These are phyloP conservation scores for Fregetta grallaria DNA, from an alignment of 2,113 vertebrate species.

Conservation along the genomic window DNA sequence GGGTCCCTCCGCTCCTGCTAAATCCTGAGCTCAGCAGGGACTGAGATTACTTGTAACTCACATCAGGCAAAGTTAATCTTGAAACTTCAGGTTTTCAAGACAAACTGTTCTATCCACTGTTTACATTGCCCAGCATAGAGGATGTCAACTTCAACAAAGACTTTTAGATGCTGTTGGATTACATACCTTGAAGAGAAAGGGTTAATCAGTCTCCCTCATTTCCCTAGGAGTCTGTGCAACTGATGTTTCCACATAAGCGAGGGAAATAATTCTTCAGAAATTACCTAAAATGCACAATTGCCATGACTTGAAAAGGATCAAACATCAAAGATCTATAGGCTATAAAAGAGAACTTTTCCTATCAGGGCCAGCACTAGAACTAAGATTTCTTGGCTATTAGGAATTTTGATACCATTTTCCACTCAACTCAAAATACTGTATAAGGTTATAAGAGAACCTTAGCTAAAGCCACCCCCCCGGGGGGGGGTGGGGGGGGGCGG, in stretches of 20 bases:
- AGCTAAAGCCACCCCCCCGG: rapidly evolving
- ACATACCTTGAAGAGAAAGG: background rate
- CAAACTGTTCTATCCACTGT: background rate
- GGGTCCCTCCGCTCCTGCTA: background rate
- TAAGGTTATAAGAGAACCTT: background rate
- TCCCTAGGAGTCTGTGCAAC: background rate
- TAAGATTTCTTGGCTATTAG: background rate
- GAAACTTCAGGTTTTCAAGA: background rate
- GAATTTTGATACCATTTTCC: background rate
- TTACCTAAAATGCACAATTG: background rate
- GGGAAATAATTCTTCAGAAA: background rate
- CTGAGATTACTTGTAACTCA: background rate
- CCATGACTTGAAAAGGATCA: background rate
- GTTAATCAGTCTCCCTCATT: background rate
- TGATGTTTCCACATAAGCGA: background rate
- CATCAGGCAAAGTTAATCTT: background rate
- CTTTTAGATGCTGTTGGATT: background rate
- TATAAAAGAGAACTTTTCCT: background rate
- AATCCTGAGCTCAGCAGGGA: background rate
- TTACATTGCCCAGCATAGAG: background rate
- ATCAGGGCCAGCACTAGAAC: background rate
- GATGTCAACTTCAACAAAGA: background rate
- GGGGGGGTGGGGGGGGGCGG: rapidly evolving
- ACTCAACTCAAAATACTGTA: background rate
- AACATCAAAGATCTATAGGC: background rate